Percentiles rank a stretch among this genome's conserved stretches.
Conservation (phyloP, 2,888 invertebrate genomes). For the Chrysina gloriosa region DNA sequence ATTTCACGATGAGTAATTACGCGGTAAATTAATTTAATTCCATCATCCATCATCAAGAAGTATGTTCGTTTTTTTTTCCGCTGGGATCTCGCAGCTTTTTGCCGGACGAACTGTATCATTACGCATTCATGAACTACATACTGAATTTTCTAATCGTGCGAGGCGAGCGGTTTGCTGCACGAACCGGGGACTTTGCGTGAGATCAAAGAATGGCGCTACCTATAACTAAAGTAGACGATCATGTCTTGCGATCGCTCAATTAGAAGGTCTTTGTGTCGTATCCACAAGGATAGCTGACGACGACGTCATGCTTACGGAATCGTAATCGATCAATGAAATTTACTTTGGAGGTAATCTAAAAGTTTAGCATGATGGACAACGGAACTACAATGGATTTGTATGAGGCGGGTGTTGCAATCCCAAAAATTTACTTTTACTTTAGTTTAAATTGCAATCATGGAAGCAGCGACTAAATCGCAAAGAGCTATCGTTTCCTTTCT, state of each 20-base stretch:
- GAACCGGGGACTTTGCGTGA: background rate
- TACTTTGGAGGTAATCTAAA: too few relatives aligned
- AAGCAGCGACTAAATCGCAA: too few relatives aligned
- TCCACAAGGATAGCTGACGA: too few relatives aligned
- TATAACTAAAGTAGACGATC: background rate
- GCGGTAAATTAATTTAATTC: conserved; percentile 28
- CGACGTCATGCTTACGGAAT: too few relatives aligned
- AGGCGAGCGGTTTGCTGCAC: background rate
- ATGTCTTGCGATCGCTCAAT: background rate
- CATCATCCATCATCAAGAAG: conserved; percentile 4
- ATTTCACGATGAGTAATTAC: background rate
- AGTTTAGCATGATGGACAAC: too few relatives aligned
- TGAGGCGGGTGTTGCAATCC: too few relatives aligned
- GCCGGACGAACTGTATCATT: background rate
- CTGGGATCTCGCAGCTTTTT: background rate
- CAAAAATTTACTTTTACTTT: too few relatives aligned
- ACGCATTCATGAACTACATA: background rate
- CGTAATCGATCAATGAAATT: too few relatives aligned
- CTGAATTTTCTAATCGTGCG: background rate
- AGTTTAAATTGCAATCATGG: too few relatives aligned
- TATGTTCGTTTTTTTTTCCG: background rate
- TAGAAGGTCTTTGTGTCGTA: background rate
- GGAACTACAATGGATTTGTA: too few relatives aligned
- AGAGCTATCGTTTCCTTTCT: too few relatives aligned
- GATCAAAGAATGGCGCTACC: background rate